Evolutionary conservation across 1,140 invertebrate genomes (phyloP), one percentile per base, ranked within the genome.

Genomic region (Paraescarpia echinospica): DNA sequence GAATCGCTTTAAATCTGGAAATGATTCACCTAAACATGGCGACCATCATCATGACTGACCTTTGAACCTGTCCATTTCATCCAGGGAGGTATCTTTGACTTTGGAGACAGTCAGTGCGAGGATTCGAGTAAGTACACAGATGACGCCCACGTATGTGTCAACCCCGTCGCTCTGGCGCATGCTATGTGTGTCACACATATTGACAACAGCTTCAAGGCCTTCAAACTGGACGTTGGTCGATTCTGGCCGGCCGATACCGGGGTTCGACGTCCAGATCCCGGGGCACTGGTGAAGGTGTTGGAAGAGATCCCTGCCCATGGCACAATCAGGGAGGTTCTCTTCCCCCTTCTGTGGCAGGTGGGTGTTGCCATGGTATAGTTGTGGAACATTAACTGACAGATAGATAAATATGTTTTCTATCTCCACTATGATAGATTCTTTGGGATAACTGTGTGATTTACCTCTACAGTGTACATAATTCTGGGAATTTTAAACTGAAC

Each of bases 321-420:
- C 35, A 59, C 91, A n/a, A 33, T 93, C 31, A 90, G 92, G 90
- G 92, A 93, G 51, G 90, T 92, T 12, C 91, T 93, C 34, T 51
- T 92, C 33, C 92, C 92, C 14, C 88, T 93, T n/a, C 14, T 93
- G 31, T 93, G 92, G 92, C 92, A 93, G 92, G 92, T 93, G 4
- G 9, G 90, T 90, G 33, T 35, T 51, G 18, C 48, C 48, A 51
- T 51, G 48, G 48, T 51, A 51, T 18, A 9, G 48, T 51, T 0
- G 48, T 51, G n/a, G n/a, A n/a, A n/a, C n/a, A n/a, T n/a, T n/a
- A n/a, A n/a, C n/a, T n/a, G n/a, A n/a, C n/a, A n/a, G n/a, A n/a
- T n/a, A n/a, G n/a, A n/a, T n/a, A n/a, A n/a, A n/a, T n/a, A n/a
- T n/a, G n/a, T n/a, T n/a, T n/a, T n/a, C n/a, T n/a, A n/a, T n/a